phyloP scores from a whole-genome alignment of 2,113 vertebrate species.

The Saimiri boliviensis region DNA sequence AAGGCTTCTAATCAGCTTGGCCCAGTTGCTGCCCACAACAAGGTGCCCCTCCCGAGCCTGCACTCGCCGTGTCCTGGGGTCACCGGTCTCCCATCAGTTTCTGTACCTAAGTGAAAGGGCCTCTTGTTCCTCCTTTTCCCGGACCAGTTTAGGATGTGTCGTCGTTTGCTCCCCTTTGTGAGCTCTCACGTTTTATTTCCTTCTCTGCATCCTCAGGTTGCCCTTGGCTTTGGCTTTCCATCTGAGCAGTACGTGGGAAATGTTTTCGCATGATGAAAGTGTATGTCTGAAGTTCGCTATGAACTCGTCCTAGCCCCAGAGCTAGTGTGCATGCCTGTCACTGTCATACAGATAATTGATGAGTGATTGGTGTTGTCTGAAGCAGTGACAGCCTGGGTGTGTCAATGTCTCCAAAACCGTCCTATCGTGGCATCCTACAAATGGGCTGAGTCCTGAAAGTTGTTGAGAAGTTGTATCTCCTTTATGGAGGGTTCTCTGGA shows the following conservation, averaged over 20 bases:
- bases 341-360: not conserved
- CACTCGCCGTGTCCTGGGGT: fast-evolving
- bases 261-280: not conserved
- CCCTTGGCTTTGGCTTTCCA: too few relatives aligned
- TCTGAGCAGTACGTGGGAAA: not conserved
- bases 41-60: not conserved
- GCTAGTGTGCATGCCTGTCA: too few relatives aligned
- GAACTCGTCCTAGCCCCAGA: not conserved
- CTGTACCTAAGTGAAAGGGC: fast-evolving
- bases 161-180: not conserved
- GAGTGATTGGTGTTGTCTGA: too few relatives aligned
- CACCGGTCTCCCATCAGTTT: not conserved
- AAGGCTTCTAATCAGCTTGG: not conserved
- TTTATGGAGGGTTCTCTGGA: not conserved
- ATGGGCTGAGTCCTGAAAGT: fast-evolving
- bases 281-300: fast-evolving
- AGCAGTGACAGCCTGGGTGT: not conserved
- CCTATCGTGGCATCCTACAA: too few relatives aligned
- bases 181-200: not conserved
- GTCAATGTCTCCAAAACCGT: not conserved
- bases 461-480: not conserved
- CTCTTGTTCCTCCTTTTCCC: not conserved
- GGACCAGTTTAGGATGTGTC: not conserved
- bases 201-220: not conserved
- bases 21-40: not conserved